These are phyloP conservation scores for Periophthalmodon schlosseri DNA, from an alignment of 2,113 vertebrate genomes.

Conservation along the genomic window DNA sequence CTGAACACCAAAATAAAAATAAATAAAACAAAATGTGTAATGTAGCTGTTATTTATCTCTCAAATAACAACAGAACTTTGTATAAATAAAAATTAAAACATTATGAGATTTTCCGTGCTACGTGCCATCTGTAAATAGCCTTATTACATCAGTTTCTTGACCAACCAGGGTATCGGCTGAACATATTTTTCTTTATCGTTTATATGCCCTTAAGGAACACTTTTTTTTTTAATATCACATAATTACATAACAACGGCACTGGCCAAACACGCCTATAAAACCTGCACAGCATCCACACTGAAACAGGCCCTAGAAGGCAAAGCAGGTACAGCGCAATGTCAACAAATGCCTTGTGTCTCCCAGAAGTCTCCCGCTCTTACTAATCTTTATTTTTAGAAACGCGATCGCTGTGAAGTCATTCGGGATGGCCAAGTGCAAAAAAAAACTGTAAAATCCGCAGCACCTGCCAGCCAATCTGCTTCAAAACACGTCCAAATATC, in stretches of 20 bases:
- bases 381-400: conserved; percentile 56
- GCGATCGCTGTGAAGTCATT: conserved; percentile 31
- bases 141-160: too few species aligned
- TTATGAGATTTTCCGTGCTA: too few species aligned
- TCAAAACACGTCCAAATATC: neutral
- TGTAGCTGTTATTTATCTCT: too few species aligned
- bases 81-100: too few species aligned
- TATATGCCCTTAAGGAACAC: neutral
- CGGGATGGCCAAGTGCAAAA: neutral
- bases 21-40: too few species aligned
- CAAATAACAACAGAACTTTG: too few species aligned
- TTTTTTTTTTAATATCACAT: neutral
- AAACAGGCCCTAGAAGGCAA: conserved; percentile 55
- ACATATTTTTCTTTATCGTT: too few species aligned
- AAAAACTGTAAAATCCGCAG: conserved; percentile 8
- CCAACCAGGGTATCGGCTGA: too few species aligned
- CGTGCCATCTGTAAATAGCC: too few species aligned
- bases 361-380: conserved; percentile 21
- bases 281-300: conserved; percentile 5
- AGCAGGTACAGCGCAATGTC: conserved; percentile 15
- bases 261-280: neutral
- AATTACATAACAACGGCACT: neutral
- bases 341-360: conserved; percentile 48
- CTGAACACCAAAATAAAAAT: too few species aligned
- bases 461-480: neutral